Base-by-base conservation (phyloP, 2,888 invertebrate species). In the Lottia gigantea region DNA sequence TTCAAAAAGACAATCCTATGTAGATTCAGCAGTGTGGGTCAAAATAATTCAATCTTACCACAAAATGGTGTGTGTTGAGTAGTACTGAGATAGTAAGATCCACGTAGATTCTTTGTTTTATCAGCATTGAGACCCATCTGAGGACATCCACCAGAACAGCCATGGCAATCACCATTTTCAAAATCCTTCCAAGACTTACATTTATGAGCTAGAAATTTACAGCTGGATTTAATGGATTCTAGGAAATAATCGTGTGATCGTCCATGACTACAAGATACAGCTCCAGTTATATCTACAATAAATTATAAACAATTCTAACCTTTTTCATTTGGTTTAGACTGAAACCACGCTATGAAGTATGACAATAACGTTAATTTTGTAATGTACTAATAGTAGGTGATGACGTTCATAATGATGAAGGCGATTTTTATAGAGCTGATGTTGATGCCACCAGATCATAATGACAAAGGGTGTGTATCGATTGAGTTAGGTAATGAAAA, bases 51-150 rank as follows among this genome's bases (percentile, higher is more conserved):
- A 31, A 46, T 55, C 78, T 64, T 73, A 82, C 83, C 82, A 74
- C 83, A 83, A 66, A 74, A 83, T 11, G 80, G 80, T 0, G 73
- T 19, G 3, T 71, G 40, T 19, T 72, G 73, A 0, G 80, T 75
- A 11, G 84, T 84, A 47, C 79, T 81, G 14, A 84, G 75, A 67
- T 80, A 84, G 72, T 74, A 80, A 0, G 74, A 68, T 64, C 84
- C 84, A 8, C 73, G 71, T 11, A 16, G n/a, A 19, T 73, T 72
- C 2, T 70, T 25, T 6, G 71, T 71, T 46, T 71, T 64, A 31
- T 76, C 74, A 4, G 83, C 78, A 46, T 82, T 73, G 66, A 76
- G 82, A 25, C 84, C 84, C 83, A 84, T 83, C 15, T 74, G 61
- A 2, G 81, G 78, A 73, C 82, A 83, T 19, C 78, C 80, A 14